A percentile compares a stretch with the other conserved stretches of the same genome.
Evolutionary conservation across 2,113 vertebrate species (phyloP).

Genomic region (Microtus montanus): DNA sequence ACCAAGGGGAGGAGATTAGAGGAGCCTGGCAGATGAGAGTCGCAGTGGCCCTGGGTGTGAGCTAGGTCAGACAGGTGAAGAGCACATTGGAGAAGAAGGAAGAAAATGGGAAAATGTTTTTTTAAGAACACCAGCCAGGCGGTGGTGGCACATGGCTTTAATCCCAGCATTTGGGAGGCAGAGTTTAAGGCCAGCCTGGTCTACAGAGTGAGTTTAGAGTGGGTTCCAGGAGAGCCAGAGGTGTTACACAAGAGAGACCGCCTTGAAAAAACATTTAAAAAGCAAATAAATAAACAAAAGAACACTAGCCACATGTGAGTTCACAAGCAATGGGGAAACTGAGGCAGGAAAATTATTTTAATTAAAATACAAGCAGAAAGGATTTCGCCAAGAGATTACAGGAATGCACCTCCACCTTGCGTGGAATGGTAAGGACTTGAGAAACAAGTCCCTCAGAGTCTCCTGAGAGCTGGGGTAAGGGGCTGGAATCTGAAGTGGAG

Average conservation of each 20-base stretch:
- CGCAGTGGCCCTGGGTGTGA: not conserved
- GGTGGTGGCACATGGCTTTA: no score
- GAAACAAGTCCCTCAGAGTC: not conserved
- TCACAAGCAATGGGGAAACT: not conserved
- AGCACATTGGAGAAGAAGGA: not conserved
- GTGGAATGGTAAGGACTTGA: not conserved
- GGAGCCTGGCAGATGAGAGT: not conserved
- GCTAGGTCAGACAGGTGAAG: not conserved
- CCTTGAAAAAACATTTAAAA: no score
- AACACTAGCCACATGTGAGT: not conserved
- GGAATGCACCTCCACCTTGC: not conserved
- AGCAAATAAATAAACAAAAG: not conserved
- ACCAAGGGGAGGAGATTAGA: not conserved
- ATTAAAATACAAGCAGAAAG: not conserved
- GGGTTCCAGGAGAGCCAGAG: no score
- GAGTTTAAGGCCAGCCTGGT: no score
- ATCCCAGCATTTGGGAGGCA: no score
- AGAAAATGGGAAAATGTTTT: not conserved
- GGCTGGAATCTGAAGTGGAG: not conserved
- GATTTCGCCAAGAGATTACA: not conserved
- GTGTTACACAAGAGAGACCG: no score
- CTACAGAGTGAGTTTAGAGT: no score
- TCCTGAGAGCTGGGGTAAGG: not conserved
- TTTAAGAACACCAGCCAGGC: not conserved
- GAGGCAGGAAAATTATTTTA: not conserved